Evolutionary conservation across 2,888 invertebrate species (phyloP).

Genomic region (Smittia sp.): DNA sequence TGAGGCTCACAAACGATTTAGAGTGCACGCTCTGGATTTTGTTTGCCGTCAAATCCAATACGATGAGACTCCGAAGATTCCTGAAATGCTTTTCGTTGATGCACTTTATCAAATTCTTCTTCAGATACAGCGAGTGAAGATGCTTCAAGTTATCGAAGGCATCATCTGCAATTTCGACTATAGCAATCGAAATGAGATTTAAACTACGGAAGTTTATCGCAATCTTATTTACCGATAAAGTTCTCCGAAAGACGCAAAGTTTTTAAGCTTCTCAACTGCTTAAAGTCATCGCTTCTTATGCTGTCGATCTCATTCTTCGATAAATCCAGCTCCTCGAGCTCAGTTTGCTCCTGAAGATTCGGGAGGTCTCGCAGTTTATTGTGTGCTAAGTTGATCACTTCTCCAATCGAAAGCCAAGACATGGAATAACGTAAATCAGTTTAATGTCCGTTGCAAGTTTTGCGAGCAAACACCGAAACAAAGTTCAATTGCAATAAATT

Average conservation of each 20-base stretch:
- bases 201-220: no score
- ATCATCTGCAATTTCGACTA: constrained; percentile 49
- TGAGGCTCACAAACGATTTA: constrained; percentile 54
- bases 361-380: constrained; percentile 56
- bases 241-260: constrained; percentile 64
- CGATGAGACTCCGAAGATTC: constrained; percentile 47
- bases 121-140: constrained; percentile 53
- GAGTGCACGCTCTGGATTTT: constrained; percentile 51
- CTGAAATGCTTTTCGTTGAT: constrained; percentile 51
- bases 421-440: neutral
- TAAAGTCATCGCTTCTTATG: constrained; percentile 56
- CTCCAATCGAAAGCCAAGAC: no score
- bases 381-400: constrained; percentile 50
- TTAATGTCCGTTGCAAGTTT: neutral
- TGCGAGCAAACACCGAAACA: neutral
- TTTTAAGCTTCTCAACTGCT: constrained; percentile 56
- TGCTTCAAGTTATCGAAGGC: constrained; percentile 48
- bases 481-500: neutral
- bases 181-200: constrained; percentile 23
- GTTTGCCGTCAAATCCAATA: constrained; percentile 51
- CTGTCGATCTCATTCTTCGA: constrained; percentile 60
- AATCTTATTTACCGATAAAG: constrained; percentile 50
- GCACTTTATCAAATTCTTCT: constrained; percentile 53
- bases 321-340: constrained; percentile 64
- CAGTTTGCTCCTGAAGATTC: constrained; percentile 55